Evolutionary conservation across 1,140 invertebrate species (phyloP).

Genomic region (Triops longicaudatus): DNA sequence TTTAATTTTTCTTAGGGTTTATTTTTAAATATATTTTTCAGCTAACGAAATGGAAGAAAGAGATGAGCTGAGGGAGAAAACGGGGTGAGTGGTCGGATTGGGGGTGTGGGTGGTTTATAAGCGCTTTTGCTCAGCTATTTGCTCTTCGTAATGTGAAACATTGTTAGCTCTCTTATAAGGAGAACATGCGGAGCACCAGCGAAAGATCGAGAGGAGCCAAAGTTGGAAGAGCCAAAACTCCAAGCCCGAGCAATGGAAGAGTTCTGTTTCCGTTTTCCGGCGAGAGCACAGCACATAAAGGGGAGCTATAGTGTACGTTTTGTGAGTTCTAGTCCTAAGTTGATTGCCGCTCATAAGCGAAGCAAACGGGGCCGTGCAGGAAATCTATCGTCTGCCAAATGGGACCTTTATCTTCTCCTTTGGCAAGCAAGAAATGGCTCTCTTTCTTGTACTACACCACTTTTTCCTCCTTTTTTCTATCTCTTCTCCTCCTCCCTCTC

Average conservation of each 20-base stretch:
- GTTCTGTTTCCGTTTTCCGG: slow-evolving; percentile 14
- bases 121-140: too few relatives aligned
- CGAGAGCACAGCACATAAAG: neutral
- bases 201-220: neutral
- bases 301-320: neutral
- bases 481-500: neutral
- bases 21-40: too few relatives aligned
- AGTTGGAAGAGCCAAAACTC: neutral
- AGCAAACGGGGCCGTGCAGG: slow-evolving; percentile 9
- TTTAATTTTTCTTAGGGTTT: too few relatives aligned
- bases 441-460: neutral
- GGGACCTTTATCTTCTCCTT: slow-evolving; percentile 14
- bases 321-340: neutral
- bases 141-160: too few relatives aligned
- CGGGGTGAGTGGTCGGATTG: too few relatives aligned
- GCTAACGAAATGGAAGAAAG: too few relatives aligned
- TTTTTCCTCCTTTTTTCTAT: neutral
- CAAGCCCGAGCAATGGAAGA: neutral
- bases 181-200: too few relatives aligned
- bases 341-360: slow-evolving; percentile 9
- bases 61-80: too few relatives aligned
- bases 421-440: neutral
- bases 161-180: too few relatives aligned
- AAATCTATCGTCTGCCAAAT: slow-evolving; percentile 12
- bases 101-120: too few relatives aligned